These are phyloP conservation scores for Suricata suricatta DNA, from an alignment of 2,113 vertebrate genomes.

Conservation along the genomic window DNA sequence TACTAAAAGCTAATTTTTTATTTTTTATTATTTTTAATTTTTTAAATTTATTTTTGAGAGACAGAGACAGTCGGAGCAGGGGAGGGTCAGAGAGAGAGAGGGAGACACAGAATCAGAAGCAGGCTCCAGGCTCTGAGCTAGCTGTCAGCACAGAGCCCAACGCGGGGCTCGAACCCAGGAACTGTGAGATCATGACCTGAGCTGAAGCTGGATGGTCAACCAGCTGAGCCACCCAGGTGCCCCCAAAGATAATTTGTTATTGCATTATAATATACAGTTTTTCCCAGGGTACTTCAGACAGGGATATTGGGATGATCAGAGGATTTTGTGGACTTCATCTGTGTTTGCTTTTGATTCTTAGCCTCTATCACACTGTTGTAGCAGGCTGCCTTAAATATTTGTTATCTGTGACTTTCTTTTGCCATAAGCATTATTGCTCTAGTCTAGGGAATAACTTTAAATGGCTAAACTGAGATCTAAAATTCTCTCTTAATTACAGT, in stretches of 20 bases:
- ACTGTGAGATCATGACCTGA: too few species aligned
- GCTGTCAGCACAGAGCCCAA: too few species aligned
- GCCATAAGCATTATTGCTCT: background rate
- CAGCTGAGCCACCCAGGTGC: too few species aligned
- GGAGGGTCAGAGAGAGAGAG: too few species aligned
- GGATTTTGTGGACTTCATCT: background rate
- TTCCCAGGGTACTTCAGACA: background rate
- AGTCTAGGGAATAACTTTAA: slow-evolving; percentile 32
- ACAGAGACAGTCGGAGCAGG: too few species aligned
- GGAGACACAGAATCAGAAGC: too few species aligned
- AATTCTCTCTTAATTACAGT: slow-evolving; percentile 39
- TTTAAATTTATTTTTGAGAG: too few species aligned
- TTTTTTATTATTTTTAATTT: too few species aligned
- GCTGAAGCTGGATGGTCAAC: too few species aligned
- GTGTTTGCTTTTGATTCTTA: background rate
- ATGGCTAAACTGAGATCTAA: slow-evolving; percentile 50
- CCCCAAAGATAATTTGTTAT: background rate
- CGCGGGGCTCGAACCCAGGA: too few species aligned
- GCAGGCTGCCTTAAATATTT: background rate
- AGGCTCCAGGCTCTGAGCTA: too few species aligned
- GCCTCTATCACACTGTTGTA: background rate
- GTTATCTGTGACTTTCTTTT: background rate
- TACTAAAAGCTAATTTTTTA: background rate
- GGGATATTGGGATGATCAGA: background rate
- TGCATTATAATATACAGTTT: background rate